Conservation (phyloP, 2,888 invertebrate genomes). For the Sclerodermus sp. region DNA sequence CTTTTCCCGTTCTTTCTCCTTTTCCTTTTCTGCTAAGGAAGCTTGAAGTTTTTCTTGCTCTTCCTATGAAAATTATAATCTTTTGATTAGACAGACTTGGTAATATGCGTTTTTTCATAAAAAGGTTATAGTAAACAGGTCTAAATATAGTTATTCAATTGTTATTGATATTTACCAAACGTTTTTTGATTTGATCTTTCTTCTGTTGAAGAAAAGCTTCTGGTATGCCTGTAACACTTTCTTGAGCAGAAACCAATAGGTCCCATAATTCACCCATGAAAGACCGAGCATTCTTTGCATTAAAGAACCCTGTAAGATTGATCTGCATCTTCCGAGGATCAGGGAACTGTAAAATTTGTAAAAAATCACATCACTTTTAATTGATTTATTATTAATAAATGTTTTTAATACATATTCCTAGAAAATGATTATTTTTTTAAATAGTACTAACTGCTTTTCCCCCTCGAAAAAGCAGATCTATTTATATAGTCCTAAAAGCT, state of each 20-base stretch:
- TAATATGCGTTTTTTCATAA: no score
- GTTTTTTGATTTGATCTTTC: constrained; percentile 92
- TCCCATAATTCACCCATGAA: constrained; percentile 99
- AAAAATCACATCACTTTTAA: background rate
- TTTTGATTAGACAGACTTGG: background rate
- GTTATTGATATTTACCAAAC: constrained; percentile 65
- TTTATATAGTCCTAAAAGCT: constrained; percentile 35
- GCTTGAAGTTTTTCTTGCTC: constrained; percentile 76
- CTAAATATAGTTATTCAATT: constrained; percentile 24
- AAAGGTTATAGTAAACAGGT: background rate
- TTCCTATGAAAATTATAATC: constrained; percentile 59
- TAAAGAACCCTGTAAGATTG: constrained; percentile 97
- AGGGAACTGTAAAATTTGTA: constrained; percentile 72
- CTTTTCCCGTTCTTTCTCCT: constrained; percentile 59
- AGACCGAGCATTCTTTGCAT: constrained; percentile 94
- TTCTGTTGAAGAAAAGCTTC: constrained; percentile 92
- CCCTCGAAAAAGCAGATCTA: constrained; percentile 57
- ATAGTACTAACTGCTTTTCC: constrained; percentile 53
- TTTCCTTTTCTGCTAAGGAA: constrained; percentile 60
- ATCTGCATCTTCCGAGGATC: constrained; percentile 99
- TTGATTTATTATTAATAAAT: background rate
- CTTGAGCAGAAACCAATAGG: constrained; percentile 90
- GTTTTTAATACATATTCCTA: background rate
- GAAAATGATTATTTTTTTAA: background rate
- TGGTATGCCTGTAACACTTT: constrained; percentile 94